Evolutionary conservation across 64 coral and sea anemone genomes (phyloP).

Genomic region (Exaiptasia diaphana): DNA sequence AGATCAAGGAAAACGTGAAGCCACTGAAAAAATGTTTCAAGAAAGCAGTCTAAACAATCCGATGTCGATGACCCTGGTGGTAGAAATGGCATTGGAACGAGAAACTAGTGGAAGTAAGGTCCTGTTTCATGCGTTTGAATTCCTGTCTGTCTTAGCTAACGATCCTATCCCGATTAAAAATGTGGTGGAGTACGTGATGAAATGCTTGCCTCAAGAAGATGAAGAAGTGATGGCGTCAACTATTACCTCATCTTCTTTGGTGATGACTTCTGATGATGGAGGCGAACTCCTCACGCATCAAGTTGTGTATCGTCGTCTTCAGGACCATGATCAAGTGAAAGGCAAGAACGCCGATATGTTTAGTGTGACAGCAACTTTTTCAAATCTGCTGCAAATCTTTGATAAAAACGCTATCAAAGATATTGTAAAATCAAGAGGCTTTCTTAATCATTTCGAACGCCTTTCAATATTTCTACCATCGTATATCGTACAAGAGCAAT

Average conservation of each 20-base stretch:
- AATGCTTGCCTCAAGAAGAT: not conserved
- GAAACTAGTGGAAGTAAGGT: not conserved
- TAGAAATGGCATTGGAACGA: conserved; percentile 30
- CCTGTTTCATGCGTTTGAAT: conserved; percentile 17
- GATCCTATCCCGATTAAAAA: conserved; percentile 43
- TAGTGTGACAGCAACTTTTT: no score
- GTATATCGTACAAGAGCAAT: no score
- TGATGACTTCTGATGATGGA: not conserved
- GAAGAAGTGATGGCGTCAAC: conserved; percentile 7
- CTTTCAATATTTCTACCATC: no score
- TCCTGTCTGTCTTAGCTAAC: conserved; percentile 33
- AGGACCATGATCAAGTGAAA: no score
- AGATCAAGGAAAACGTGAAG: conserved; percentile 13
- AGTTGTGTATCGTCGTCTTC: conserved; percentile 4
- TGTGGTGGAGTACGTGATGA: conserved; percentile 23
- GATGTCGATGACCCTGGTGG: conserved; percentile 31
- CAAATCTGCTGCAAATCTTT: no score
- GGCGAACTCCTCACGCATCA: conserved; percentile 14
- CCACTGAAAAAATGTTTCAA: conserved; percentile 13
- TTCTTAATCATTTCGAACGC: no score
- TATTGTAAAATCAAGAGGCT: no score
- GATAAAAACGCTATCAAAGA: no score
- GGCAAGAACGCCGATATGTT: no score
- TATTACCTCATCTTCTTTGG: conserved; percentile 21
- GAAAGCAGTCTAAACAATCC: conserved; percentile 20